Conservation (phyloP, 2,797 vertebrate genomes). For the Acanthurus lineatus region DNA sequence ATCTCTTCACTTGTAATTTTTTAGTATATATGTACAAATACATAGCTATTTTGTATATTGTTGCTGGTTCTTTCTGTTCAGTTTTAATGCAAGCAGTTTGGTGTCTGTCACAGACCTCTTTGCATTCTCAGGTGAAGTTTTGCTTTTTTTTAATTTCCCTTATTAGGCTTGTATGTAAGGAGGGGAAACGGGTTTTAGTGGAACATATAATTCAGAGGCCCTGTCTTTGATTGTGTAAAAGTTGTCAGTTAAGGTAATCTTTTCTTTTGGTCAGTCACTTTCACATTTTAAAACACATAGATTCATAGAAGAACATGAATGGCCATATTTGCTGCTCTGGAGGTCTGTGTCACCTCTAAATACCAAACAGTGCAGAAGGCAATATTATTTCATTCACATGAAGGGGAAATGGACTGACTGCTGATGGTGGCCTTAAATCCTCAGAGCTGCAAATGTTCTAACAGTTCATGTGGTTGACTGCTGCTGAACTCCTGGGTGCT, state of each 20-base stretch:
- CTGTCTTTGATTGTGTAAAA: conserved; percentile 21
- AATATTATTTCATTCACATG: conserved; percentile 13
- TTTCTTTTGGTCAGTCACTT: conserved; percentile 39
- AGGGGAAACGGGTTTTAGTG: conserved; percentile 31
- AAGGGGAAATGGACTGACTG: background rate
- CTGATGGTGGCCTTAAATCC: too few relatives aligned
- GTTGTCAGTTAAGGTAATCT: conserved; percentile 33
- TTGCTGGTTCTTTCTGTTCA: conserved; percentile 76
- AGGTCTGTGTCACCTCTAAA: conserved; percentile 22
- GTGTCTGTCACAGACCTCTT: conserved; percentile 78
- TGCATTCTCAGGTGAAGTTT: conserved; percentile 83
- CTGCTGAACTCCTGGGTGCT: conserved; percentile 40
- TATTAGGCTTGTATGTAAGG: conserved; percentile 48
- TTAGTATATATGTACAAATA: conserved; percentile 82
- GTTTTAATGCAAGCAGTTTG: conserved; percentile 79
- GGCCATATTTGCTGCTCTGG: conserved; percentile 44
- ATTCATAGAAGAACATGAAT: conserved; percentile 28
- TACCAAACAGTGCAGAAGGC: conserved; percentile 4
- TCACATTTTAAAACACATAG: conserved; percentile 24
- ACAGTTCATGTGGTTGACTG: background rate
- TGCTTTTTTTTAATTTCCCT: conserved; percentile 19
- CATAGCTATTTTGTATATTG: conserved; percentile 86
- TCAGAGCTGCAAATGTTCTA: too few relatives aligned
- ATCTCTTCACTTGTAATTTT: conserved; percentile 78
- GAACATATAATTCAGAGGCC: conserved; percentile 24